Conservation (phyloP, 2,797 vertebrate species). For the Mus minutoides region DNA sequence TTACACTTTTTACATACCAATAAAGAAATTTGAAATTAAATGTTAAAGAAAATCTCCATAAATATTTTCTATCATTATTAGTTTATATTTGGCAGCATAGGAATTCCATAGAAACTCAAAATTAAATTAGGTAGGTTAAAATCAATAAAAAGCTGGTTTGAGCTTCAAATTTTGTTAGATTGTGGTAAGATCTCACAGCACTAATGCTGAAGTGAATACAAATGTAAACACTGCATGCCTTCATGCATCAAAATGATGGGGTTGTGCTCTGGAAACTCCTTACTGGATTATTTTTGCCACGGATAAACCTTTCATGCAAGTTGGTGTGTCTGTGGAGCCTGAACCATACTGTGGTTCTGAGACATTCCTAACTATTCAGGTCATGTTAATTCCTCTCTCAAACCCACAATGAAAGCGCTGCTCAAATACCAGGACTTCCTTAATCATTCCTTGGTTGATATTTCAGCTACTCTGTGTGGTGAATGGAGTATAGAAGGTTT, state of each 20-base stretch:
- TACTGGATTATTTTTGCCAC: conserved; percentile 41
- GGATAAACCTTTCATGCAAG: not conserved
- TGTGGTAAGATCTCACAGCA: not conserved
- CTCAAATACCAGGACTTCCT: not conserved
- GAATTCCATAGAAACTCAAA: conserved; percentile 53
- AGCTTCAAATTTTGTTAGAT: conserved; percentile 54
- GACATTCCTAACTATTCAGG: not conserved
- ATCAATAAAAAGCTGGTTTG: conserved; percentile 55
- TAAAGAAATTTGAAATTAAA: conserved; percentile 54
- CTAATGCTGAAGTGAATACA: not conserved
- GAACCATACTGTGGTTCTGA: not conserved
- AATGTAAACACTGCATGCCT: not conserved
- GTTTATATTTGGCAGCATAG: conserved; percentile 27
- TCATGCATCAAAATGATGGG: conserved; percentile 39
- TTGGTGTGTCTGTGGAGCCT: not conserved
- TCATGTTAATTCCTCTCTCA: not conserved
- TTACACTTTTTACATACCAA: conserved; percentile 62
- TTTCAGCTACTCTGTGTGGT: not conserved
- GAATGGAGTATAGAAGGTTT: not conserved
- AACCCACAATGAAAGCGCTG: not conserved
- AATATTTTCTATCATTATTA: conserved; percentile 36
- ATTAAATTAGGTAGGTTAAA: conserved; percentile 62
- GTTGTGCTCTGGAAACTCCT: not conserved
- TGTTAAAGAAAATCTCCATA: conserved; percentile 38
- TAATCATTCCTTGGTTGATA: not conserved